Base-by-base conservation (phyloP, 2,888 invertebrate species). In the Colletes collaris region DNA sequence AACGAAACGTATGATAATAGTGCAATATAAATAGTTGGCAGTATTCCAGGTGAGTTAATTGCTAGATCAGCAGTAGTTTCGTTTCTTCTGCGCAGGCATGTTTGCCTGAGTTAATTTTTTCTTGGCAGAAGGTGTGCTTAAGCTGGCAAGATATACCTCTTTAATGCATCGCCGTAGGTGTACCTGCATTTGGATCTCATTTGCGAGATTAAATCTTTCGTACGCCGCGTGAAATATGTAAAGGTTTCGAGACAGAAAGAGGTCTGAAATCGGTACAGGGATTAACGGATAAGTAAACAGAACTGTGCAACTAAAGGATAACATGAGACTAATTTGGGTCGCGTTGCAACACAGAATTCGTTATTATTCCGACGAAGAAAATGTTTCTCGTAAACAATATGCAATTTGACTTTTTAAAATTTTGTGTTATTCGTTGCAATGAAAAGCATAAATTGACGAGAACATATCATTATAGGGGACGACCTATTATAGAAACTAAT, bases 21-120 rank as follows among this genome's bases (percentile, higher is more conserved):
- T 11, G 78, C 79, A 69, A 82, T 86, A 84, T 87, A 87, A 87
- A 87, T 87, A 87, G 82, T 84, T 87, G 86, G 86, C 82, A 27
- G 11, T 4, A 19, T 59, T 77, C 84, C 86, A 87, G 76, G 70
- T 79, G 70, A 84, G 84, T 87, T 87, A 87, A 87, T 87, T 86
- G 87, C 87, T 76, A 79, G 87, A 87, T 87, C 87, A 87, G 78
- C 82, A 69, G 75, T 63, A 78, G 78, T 75, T 85, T 71, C 81
- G 80, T 80, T 85, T 79, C 62, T 75, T 82, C 74, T 58, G 62
- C 72, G 50, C 66, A 52, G 58, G 44, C 65, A 76, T 68, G 72
- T 76, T 73, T 49, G 52, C 44, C 60, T 44, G 63, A 64, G 76
- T 67, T 79, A 79, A 79, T 83, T 86, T 86, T 85, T 81, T 81